Percentiles rank a stretch among this genome's conserved stretches.
Evolutionary conservation across 2,888 invertebrate genomes (phyloP).

Genomic region (Hypercompe scribonia): DNA sequence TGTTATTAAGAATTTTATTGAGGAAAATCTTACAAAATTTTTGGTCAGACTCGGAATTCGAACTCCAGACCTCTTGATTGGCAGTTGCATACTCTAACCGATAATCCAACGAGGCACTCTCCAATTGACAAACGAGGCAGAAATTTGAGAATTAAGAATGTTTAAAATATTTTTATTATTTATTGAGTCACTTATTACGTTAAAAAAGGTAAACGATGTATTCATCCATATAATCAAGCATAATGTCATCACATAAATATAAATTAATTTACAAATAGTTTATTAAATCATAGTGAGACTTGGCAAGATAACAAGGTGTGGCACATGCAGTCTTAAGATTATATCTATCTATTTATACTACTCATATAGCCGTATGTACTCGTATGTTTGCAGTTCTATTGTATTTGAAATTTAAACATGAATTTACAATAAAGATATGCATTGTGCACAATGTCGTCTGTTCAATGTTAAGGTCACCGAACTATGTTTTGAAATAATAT

Average conservation of each 20-base stretch:
- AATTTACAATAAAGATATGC: not conserved
- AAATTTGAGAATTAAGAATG: no score
- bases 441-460: not conserved
- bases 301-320: not conserved
- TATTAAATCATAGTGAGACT: not conserved
- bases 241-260: not conserved
- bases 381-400: not conserved
- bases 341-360: no score
- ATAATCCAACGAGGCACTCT: no score
- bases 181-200: not conserved
- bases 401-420: not conserved
- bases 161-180: no score
- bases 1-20: no score
- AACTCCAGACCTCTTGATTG: no score
- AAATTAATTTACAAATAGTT: not conserved
- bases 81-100: no score
- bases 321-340: not conserved
- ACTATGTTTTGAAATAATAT: not conserved
- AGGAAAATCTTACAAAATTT: no score
- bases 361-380: no score
- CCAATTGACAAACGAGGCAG: no score
- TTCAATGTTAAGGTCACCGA: not conserved
- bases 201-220: not conserved
- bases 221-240: not conserved
- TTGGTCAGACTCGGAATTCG: no score